Conservation (phyloP, 2,113 vertebrate genomes). For the Phaethon lepturus region DNA sequence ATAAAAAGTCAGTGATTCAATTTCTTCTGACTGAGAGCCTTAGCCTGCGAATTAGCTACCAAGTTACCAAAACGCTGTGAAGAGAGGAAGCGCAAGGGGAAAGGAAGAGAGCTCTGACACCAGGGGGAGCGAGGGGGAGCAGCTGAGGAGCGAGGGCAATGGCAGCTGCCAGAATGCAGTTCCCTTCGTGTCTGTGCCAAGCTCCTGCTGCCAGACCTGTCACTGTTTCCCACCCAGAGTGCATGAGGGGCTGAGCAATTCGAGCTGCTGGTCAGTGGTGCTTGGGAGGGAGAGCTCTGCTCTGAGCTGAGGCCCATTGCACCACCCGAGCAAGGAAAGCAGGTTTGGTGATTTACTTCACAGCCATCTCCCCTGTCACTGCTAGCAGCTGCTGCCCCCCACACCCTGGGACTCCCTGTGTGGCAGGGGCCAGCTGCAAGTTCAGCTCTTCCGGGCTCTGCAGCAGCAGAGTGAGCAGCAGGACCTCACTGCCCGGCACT, state of each 20-base stretch:
- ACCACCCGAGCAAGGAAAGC: neutral
- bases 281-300: neutral
- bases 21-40: neutral
- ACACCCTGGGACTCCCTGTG: fast-evolving
- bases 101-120: neutral
- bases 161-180: fast-evolving
- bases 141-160: neutral
- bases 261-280: neutral
- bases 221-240: neutral
- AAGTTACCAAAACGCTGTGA: neutral
- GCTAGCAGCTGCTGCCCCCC: neutral
- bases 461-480: neutral
- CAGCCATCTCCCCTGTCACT: neutral
- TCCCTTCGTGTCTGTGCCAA: neutral
- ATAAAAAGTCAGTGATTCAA: neutral
- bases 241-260: fast-evolving
- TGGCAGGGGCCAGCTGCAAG: neutral
- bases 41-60: neutral
- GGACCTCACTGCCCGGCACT: neutral
- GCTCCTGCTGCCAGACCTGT: neutral
- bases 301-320: neutral
- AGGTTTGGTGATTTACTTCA: neutral
- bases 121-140: fast-evolving
- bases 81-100: neutral
- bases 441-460: neutral